Base-by-base conservation (phyloP, 2,888 invertebrate genomes). In the Empis livida region DNA sequence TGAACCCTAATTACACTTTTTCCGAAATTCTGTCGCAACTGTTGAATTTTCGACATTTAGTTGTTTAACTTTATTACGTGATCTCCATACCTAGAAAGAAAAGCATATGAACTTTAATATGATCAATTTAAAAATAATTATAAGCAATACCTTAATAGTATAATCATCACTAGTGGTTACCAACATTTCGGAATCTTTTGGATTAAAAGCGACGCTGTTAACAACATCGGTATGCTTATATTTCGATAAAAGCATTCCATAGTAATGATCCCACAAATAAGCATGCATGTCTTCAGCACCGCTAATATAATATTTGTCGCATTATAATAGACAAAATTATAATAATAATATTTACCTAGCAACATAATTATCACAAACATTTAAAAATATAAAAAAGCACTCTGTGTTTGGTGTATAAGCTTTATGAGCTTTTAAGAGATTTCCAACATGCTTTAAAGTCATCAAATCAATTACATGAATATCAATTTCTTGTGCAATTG, bases 131-230 rank as follows among this genome's bases (percentile, higher is more conserved):
- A 27, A 6, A 27, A 27, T 27, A 8, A 27, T 6, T 43, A 38
- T 41, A 14, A 11, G n/a, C n/a, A 46, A 45, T 46, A 65, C 68
- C 72, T 87, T 88, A 44, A 89, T 77, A 6, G 78, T 78, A 59
- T 76, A 76, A 66, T 90, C 90, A 63, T 90, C 89, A 47, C 87
- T 86, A 10, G 84, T 84, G 8, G 88, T 85, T 9, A 90, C 80
- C 30, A 89, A 69, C 80, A 87, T 84, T 68, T 86, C 82, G 0
- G 83, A 76, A 68, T 89, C 83, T 50, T 72, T 72, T 1, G 88
- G 86, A 70, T 87, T 88, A 61, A 90, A 88, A 3, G 89, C 88
- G 2, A 89, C 88, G 16, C 84, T 83, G 68, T 88, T 89, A 0
- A 89, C 89, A 10, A 88, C 86, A 64, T 87, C 86, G 1, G 68